A percentile compares a stretch with the other conserved stretches of the same genome.
Conservation (phyloP, 2,888 invertebrate species). For the Cantharis rustica region DNA sequence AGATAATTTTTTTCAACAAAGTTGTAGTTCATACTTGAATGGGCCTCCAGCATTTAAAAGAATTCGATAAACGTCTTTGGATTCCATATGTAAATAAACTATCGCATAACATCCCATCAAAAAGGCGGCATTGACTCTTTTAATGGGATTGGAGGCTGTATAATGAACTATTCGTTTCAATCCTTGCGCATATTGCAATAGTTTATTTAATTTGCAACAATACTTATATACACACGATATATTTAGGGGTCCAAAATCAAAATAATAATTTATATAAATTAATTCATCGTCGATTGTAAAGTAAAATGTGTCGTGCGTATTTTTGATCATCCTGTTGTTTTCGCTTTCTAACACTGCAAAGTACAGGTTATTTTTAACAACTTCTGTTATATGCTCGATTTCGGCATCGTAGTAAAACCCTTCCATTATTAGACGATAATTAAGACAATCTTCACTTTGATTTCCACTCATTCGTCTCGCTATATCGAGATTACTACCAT, state of each 20-base stretch:
- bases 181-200: constrained; percentile 68
- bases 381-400: constrained; percentile 50
- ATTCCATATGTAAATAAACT: constrained; percentile 69
- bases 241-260: constrained; percentile 90
- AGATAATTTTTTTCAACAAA: neutral
- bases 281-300: constrained; percentile 80
- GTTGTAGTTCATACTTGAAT: constrained; percentile 44
- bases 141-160: constrained; percentile 73
- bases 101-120: constrained; percentile 84
- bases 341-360: constrained; percentile 73
- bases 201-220: constrained; percentile 76
- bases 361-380: constrained; percentile 63
- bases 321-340: constrained; percentile 66
- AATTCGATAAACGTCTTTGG: constrained; percentile 71
- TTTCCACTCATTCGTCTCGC: constrained; percentile 22
- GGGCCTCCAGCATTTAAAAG: constrained; percentile 62
- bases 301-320: constrained; percentile 72
- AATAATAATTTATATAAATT: constrained; percentile 82
- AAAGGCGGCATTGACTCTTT: constrained; percentile 85
- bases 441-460: constrained; percentile 5
- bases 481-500: constrained; percentile 37
- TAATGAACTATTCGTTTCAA: constrained; percentile 78
- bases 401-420: constrained; percentile 41
- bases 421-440: constrained; percentile 35
- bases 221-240: constrained; percentile 84